Evolutionary conservation across 2,888 invertebrate species (phyloP).

Genomic region (Ametastegia equiseti): DNA sequence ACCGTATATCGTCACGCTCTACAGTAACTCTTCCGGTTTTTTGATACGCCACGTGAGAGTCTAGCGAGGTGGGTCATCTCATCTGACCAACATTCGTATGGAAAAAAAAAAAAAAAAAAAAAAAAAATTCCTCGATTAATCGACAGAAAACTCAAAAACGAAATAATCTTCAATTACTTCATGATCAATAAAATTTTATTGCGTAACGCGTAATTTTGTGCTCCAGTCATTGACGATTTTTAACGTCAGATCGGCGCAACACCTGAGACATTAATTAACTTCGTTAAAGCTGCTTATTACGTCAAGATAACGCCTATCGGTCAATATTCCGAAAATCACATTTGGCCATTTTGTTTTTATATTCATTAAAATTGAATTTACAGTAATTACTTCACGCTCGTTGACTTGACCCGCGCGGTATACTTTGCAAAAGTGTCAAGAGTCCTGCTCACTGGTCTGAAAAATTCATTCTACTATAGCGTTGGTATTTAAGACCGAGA

Average conservation of each 20-base stretch:
- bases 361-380: background rate
- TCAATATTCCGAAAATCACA: background rate
- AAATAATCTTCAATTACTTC: background rate
- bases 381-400: background rate
- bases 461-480: background rate
- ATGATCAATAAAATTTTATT: background rate
- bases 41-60: background rate
- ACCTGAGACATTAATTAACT: background rate
- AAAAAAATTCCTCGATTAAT: background rate
- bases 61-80: background rate
- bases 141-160: background rate
- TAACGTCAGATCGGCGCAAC: background rate
- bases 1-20: background rate
- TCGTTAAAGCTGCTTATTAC: background rate
- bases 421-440: background rate
- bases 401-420: background rate
- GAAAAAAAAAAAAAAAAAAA: background rate
- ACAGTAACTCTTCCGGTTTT: slow-evolving; percentile 4
- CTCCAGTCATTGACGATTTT: background rate
- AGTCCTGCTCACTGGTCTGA: background rate
- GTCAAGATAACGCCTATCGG: background rate
- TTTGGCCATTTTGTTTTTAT: background rate
- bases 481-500: background rate
- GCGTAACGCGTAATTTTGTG: background rate
- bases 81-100: background rate